Evolutionary conservation across 1,140 invertebrate genomes (phyloP).

Genomic region (Antheraea mylitta): DNA sequence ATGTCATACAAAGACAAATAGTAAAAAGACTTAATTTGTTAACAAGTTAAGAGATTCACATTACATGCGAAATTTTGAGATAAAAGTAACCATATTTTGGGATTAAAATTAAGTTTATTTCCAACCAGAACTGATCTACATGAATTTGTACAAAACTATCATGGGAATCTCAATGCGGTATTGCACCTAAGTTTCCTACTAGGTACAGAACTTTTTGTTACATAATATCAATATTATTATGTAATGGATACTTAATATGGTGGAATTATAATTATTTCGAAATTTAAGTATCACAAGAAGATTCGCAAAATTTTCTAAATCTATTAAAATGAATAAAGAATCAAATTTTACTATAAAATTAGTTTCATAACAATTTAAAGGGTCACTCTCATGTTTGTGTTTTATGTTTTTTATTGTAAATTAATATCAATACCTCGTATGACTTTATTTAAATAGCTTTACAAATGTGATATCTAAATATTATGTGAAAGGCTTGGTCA

Average conservation of each 20-base stretch:
- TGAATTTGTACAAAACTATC: not conserved
- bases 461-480: conserved; percentile 2
- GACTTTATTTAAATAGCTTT: not conserved
- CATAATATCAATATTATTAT: not conserved
- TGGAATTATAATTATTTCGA: too few species aligned
- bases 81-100: not conserved
- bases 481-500: not conserved
- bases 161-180: not conserved
- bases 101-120: not conserved
- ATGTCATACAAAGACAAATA: too few species aligned
- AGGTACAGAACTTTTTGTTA: not conserved
- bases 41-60: too few species aligned
- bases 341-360: not conserved
- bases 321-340: not conserved
- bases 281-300: not conserved
- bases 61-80: too few species aligned
- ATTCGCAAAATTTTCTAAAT: not conserved
- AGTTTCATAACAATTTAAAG: not conserved
- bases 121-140: not conserved
- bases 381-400: not conserved
- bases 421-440: not conserved
- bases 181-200: not conserved
- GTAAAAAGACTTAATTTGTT: too few species aligned
- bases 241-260: too few species aligned
- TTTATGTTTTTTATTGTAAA: not conserved